phyloP scores from a whole-genome alignment of 2,797 vertebrate species.

The Anolis apletophallus region DNA sequence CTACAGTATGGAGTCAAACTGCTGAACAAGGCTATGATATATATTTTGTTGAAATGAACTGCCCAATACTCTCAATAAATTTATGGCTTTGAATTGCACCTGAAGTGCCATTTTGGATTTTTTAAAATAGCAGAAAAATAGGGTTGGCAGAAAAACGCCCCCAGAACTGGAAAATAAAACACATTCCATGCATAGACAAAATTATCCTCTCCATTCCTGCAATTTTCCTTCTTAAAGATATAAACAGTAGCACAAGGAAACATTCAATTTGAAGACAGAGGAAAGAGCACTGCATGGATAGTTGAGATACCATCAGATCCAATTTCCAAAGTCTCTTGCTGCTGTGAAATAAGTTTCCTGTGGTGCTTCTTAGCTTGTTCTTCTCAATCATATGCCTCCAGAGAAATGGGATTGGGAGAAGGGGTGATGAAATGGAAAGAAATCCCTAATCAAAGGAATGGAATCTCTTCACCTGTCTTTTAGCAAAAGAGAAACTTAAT shows the following conservation, averaged over 20 bases:
- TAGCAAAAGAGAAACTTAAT: neutral
- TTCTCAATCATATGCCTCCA: neutral
- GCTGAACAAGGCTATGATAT: constrained; percentile 28
- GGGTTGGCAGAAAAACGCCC: neutral
- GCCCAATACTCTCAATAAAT: neutral
- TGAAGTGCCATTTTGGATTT: neutral
- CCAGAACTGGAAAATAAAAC: constrained; percentile 18
- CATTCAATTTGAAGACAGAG: constrained; percentile 18
- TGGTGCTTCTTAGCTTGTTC: neutral
- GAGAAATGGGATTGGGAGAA: constrained; percentile 30
- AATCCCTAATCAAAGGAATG: neutral
- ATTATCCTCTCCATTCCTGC: neutral
- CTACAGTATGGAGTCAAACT: constrained; percentile 42
- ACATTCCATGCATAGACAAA: neutral
- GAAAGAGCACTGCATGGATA: constrained; percentile 2
- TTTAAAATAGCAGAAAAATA: constrained; percentile 8
- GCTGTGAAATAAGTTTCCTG: neutral
- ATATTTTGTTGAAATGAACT: neutral
- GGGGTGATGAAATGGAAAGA: neutral
- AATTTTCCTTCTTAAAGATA: constrained; percentile 34
- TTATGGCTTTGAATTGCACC: neutral
- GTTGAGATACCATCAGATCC: neutral
- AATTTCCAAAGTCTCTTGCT: neutral
- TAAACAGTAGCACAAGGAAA: constrained; percentile 5
- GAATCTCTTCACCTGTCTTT: neutral